Conservation (phyloP, 2,113 vertebrate genomes). For the Hyperopisus bebe region DNA sequence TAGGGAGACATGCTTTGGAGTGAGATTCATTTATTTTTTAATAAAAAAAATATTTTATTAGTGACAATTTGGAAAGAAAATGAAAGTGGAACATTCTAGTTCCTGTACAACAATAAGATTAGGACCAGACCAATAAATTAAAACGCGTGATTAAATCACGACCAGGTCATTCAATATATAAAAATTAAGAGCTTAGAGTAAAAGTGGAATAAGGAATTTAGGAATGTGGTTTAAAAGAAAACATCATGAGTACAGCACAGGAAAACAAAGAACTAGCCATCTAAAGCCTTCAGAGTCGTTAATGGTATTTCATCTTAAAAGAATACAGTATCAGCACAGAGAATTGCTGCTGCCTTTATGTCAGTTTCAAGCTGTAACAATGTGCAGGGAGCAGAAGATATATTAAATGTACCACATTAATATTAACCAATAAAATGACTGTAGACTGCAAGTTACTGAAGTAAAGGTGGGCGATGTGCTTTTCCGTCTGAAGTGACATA, state of each 20-base stretch:
- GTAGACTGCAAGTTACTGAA: neutral
- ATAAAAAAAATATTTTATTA: constrained; percentile 6
- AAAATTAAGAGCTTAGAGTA: neutral
- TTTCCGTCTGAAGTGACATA: neutral
- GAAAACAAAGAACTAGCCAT: neutral
- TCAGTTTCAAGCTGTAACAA: neutral
- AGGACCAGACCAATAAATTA: constrained; percentile 20
- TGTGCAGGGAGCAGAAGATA: neutral
- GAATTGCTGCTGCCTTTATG: neutral
- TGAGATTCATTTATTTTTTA: neutral
- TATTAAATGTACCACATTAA: neutral
- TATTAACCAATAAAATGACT: neutral
- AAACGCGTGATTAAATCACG: neutral
- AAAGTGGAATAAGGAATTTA: neutral
- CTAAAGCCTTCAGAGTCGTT: neutral
- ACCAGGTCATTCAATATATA: neutral
- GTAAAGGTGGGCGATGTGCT: neutral
- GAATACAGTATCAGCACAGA: neutral
- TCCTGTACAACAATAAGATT: neutral
- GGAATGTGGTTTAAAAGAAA: too few species aligned
- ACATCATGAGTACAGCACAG: neutral
- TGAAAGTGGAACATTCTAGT: neutral
- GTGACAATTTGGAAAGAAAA: constrained; percentile 13
- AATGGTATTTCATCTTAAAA: neutral
- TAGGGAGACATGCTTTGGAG: neutral